Evolutionary conservation across 1,140 invertebrate genomes (phyloP).

Genomic region (Calephelis nemesis): DNA sequence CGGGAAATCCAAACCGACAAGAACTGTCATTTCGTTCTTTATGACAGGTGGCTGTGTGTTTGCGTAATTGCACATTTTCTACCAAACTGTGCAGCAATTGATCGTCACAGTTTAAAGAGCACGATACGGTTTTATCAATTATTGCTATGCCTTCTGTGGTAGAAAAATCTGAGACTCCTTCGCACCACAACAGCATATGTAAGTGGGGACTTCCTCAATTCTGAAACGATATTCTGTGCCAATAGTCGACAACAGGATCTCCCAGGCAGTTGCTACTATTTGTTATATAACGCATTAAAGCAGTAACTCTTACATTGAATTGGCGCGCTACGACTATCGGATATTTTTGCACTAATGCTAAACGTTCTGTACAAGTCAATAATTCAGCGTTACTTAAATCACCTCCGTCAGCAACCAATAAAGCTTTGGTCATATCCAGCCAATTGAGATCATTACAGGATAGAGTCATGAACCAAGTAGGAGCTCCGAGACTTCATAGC

Average conservation of each 20-base stretch:
- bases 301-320: too few relatives aligned
- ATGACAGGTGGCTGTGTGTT: conserved; percentile 23
- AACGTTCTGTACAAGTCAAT: too few relatives aligned
- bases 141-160: conserved; percentile 18
- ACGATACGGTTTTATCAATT: background rate
- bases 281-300: background rate
- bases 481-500: conserved; percentile 35
- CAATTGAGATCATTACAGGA: conserved; percentile 40
- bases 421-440: background rate
- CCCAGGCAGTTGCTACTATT: conserved; percentile 28
- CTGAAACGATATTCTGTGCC: conserved; percentile 33
- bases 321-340: too few relatives aligned
- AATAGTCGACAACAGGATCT: conserved; percentile 26
- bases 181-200: conserved; percentile 37
- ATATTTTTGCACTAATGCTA: too few relatives aligned
- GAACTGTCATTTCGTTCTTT: conserved; percentile 20
- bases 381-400: too few relatives aligned
- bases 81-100: background rate
- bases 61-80: conserved; percentile 23
- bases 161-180: conserved; percentile 27
- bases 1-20: conserved; percentile 34
- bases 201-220: conserved; percentile 39
- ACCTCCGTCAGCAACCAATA: too few relatives aligned
- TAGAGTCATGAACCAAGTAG: conserved; percentile 32
- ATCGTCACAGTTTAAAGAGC: conserved; percentile 19